Base-by-base conservation (phyloP, 2,888 invertebrate species). In the Drosophila acutilabella region DNA sequence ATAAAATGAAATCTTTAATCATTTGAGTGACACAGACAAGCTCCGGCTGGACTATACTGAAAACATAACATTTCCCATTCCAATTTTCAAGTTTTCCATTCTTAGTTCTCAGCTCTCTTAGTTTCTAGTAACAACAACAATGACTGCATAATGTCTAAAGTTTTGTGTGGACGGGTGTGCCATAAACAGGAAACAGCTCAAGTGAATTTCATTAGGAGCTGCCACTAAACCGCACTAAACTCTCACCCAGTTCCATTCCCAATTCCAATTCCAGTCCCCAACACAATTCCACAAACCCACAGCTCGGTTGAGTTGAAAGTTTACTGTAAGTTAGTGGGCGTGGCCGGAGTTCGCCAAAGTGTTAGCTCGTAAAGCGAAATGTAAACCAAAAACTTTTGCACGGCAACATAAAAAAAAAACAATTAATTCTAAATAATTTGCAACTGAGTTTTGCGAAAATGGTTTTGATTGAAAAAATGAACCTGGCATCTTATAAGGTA, bases 1-100 rank as follows among this genome's bases (percentile, higher is more conserved):
- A 89, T 84, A 89, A 84, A 84, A 79, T 23, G 64, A 85, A 84
- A 81, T 89, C 89, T 86, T 89, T 82, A 88, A 84, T 89, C 83
- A 84, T 89, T 89, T 71, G 71, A 89, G 89, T 88, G 89, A 88
- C 83, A 85, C 65, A 60, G 86, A 72, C 83, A 74, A 65, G 80
- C 61, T 38, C 33, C 6, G 47, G 53, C 80, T 50, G 60, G 67
- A 65, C 51, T 52, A 16, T 42, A 51, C 42, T 38, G 48, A 20
- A 44, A 33, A 38, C 51, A 45, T 30, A 36, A 47, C 64, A 54
- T 51, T 5, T 2, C 64, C 50, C 54, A 23, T 40, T 42, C 45
- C 41, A 47, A 20, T 33, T 58, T 64, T 44, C 56, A 56, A 51
- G 41, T 62, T 64, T 36, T 33, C 53, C 47, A 26, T 56, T 56